A percentile compares a stretch with the other conserved stretches of the same genome.
These are phyloP conservation scores for Sciurus vulgaris DNA, from an alignment of 2,797 vertebrate genomes.

Conservation along the genomic window DNA sequence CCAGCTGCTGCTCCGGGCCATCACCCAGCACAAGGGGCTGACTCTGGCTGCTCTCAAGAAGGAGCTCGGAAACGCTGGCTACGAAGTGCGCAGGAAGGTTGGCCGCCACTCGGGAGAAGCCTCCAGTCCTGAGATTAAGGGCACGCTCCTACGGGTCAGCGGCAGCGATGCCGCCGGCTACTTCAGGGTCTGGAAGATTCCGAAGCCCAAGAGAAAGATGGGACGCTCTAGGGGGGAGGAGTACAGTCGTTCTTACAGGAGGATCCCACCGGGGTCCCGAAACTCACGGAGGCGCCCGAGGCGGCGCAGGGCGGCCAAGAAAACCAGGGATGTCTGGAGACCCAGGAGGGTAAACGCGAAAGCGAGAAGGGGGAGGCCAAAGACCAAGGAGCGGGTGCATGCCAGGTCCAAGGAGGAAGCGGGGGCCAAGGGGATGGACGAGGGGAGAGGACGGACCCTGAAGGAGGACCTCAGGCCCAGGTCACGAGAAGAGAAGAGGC, in stretches of 20 bases:
- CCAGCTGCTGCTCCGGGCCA: conserved; percentile 77
- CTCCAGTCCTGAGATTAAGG: not conserved
- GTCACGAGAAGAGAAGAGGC: not conserved
- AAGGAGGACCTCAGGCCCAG: not conserved
- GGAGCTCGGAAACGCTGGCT: conserved; percentile 72
- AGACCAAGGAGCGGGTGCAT: not conserved
- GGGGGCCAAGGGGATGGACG: not conserved
- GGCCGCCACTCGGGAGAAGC: rapidly evolving
- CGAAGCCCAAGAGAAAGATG: not conserved
- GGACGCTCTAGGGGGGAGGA: not conserved
- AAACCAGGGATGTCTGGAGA: not conserved
- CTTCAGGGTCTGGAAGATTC: conserved; percentile 70
- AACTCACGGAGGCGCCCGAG: not conserved
- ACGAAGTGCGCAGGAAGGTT: conserved; percentile 44
- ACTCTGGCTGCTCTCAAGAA: conserved; percentile 53
- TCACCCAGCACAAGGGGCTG: conserved; percentile 23
- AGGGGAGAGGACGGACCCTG: not conserved
- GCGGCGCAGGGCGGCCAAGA: not conserved
- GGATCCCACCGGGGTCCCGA: rapidly evolving
- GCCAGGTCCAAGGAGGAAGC: not conserved
- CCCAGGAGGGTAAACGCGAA: rapidly evolving
- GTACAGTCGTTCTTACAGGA: rapidly evolving
- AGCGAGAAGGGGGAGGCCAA: not conserved
- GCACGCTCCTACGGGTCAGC: conserved; percentile 71
- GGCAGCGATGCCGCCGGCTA: not conserved